Base-by-base conservation (phyloP, 2,888 invertebrate genomes). In the Patella depressa region DNA sequence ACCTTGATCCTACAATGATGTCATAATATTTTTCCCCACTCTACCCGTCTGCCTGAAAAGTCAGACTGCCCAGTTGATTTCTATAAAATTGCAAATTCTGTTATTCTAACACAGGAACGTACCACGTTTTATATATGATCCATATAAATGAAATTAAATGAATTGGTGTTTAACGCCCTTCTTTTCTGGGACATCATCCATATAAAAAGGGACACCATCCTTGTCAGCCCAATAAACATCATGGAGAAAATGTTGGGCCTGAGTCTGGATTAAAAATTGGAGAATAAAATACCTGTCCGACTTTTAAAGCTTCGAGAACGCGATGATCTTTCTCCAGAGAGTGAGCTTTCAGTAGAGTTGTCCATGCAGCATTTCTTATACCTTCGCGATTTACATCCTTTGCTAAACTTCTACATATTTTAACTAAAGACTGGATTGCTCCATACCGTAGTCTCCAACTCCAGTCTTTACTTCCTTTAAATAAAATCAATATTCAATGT, bases 391-490 rank as follows among this genome's bases (percentile, higher is more conserved):
- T 82, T 71, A 83, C 84, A 79, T 90, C 89, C 24, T 82, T 85
- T 19, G 87, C 83, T 34, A 88, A 82, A 82, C 87, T 85, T 5
- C 87, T 83, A 75, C 89, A 89, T 34, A 91, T 86, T 78, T 89
- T 88, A 53, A 90, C 89, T 79, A 91, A 82, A 4, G 88, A 86
- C 75, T 90, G 90, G 29, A 90, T 85, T 55, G 91, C 90, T 70
- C 87, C 87, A 82, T 88, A 91, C 24, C 91, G 81, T n/a, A 91
- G 87, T 72, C 89, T 80, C 91, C 91, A 91, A 75, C 89, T 89
- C 90, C 90, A 90, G 78, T 91, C 90, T 82, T 89, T 88, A 9
- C 86, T 84, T 53, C 88, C 89, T 88, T 73, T 34, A 76, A 73
- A 7, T 72, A 65, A 45, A 75, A 29, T 45, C 45, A 45, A 5